phyloP scores from a whole-genome alignment of 2,113 vertebrate species.

The Mustela lutreola region DNA sequence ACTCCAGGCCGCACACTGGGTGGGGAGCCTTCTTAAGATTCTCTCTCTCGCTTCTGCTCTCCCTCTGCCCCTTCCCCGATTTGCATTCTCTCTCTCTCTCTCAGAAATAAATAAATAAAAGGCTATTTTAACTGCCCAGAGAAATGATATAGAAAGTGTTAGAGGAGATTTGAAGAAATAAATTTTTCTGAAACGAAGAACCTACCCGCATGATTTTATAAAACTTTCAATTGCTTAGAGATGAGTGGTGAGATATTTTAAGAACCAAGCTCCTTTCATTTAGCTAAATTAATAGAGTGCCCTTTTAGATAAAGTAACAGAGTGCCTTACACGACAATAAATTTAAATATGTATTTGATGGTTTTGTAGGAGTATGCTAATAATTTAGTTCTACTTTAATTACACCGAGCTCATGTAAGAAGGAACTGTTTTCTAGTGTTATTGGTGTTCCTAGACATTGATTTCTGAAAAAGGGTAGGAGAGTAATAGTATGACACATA shows the following conservation, averaged over 20 bases:
- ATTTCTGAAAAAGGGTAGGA: background rate
- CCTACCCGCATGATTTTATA: background rate
- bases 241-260: background rate
- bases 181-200: conserved; percentile 33
- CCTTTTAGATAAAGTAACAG: background rate
- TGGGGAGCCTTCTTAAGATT: background rate
- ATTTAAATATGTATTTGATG: background rate
- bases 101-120: background rate
- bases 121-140: background rate
- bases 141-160: background rate
- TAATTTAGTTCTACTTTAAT: background rate
- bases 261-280: background rate
- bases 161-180: conserved; percentile 17
- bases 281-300: background rate
- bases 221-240: background rate
- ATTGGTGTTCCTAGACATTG: background rate
- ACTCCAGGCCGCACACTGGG: background rate
- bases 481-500: background rate
- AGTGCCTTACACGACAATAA: background rate
- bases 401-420: background rate
- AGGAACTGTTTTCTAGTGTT: background rate
- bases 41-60: background rate
- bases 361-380: background rate
- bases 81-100: background rate
- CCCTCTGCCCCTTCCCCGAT: background rate